Base-by-base conservation (phyloP, 2,888 invertebrate species). In the Cephus pygmeus region DNA sequence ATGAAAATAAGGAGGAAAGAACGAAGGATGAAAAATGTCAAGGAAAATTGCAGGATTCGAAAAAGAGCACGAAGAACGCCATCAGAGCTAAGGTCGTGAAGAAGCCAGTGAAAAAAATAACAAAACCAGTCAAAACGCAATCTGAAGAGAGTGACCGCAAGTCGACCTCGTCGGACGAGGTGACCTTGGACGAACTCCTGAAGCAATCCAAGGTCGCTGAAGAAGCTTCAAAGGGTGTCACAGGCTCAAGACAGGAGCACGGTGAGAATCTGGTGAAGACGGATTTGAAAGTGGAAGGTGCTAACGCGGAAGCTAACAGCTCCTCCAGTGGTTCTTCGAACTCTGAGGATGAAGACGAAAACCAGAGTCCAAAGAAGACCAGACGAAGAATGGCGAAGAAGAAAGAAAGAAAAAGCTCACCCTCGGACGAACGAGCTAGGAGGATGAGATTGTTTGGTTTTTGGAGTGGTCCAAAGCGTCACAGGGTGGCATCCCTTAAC, bases 401-500 rank as follows among this genome's bases (percentile, higher is more conserved):
- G 69, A 87, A 85, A 30, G 88, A 88, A 33, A 81, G 87, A 34
- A 81, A 84, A 4, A 84, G 80, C 80, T 88, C 90, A 30, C 87
- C 90, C 71, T 85, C 87, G 31, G 90, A 89, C 3, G 90, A 90
- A 79, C 87, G 90, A 79, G 85, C 90, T 23, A 86, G 92, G 78
- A 92, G 95, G 80, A 92, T 94, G 84, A 94, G 94, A 87, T 91
- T 95, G 69, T 93, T 94, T 80, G 94, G 95, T 1, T 95, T 95
- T 92, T 95, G 95, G 95, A 93, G 93, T 82, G 96, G 96, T 0
- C 96, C 96, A 34, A 97, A 97, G 91, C 93, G 96, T 73, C 96
- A 96, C 89, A 94, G 98, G 83, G 97, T 97, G 92, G 98, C 98
- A 69, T 97, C 97, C 3, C 91, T 98, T 40, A 98, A 98, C 89